A percentile compares a stretch with the other conserved stretches of the same genome.
These are phyloP conservation scores for Benitochromis conjunctus DNA, from an alignment of 2,113 vertebrate genomes.

Conservation along the genomic window DNA sequence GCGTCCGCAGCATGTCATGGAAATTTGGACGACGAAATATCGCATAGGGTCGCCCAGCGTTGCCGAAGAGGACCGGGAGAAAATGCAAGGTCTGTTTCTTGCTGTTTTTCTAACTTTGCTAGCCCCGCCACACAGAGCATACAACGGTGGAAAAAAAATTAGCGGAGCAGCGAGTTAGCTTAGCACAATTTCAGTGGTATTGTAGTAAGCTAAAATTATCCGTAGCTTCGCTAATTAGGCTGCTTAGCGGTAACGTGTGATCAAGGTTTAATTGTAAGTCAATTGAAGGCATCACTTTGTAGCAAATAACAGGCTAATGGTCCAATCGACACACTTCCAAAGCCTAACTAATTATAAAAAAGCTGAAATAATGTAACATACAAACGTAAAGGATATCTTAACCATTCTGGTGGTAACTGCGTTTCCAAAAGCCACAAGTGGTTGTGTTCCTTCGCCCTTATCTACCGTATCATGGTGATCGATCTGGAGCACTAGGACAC, in stretches of 20 bases:
- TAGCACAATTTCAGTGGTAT: neutral
- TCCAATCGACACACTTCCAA: neutral
- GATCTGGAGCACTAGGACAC: neutral
- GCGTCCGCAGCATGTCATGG: slow-evolving; percentile 13
- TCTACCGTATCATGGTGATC: neutral
- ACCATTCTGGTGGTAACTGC: neutral
- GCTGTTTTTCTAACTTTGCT: slow-evolving; percentile 60
- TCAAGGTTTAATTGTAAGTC: neutral
- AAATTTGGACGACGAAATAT: slow-evolving; percentile 1
- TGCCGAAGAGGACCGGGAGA: slow-evolving; percentile 5
- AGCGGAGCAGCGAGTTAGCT: slow-evolving; percentile 28
- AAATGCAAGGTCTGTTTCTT: slow-evolving; percentile 40
- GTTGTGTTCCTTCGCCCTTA: slow-evolving; percentile 12
- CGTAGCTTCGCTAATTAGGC: neutral
- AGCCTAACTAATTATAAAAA: neutral
- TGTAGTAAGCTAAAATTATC: neutral
- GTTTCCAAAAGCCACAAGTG: slow-evolving; percentile 60
- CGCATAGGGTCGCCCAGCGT: neutral
- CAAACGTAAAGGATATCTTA: neutral
- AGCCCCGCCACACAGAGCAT: neutral
- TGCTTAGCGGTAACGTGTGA: neutral
- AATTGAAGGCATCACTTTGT: neutral
- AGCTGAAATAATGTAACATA: neutral
- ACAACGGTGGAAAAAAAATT: neutral
- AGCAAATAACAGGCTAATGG: neutral